Conservation (phyloP, 2,797 vertebrate species). For the Staurois parvus region DNA sequence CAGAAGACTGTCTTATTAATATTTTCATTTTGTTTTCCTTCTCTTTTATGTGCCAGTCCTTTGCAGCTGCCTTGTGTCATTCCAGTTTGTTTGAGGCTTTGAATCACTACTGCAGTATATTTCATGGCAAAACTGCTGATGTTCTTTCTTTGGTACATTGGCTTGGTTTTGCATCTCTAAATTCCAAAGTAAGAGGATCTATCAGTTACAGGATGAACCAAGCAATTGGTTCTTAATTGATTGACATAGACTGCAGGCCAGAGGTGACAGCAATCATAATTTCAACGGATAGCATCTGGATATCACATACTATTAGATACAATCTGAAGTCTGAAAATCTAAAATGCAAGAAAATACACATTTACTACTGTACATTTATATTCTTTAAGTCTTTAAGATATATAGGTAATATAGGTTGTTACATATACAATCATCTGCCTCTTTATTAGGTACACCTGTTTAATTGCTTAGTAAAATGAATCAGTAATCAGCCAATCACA, state of each 20-base stretch:
- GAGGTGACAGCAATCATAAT: background rate
- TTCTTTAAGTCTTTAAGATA: too few species aligned
- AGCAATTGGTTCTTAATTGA: slow-evolving; percentile 1
- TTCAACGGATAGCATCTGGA: background rate
- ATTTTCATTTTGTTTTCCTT: slow-evolving; percentile 55
- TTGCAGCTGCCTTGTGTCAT: slow-evolving; percentile 41
- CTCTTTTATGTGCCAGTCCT: slow-evolving; percentile 47
- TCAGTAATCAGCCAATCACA: too few species aligned
- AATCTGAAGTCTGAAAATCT: background rate
- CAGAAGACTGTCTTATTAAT: slow-evolving; percentile 50
- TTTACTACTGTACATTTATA: background rate
- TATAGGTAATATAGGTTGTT: too few species aligned
- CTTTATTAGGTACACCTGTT: too few species aligned
- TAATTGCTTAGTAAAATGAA: too few species aligned
- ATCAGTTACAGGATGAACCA: background rate
- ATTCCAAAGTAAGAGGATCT: slow-evolving; percentile 21
- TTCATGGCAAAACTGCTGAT: slow-evolving; percentile 28
- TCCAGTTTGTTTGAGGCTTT: slow-evolving; percentile 38
- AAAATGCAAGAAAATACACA: background rate
- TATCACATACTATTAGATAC: background rate
- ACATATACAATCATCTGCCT: too few species aligned
- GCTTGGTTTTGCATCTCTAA: background rate
- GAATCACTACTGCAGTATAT: slow-evolving; percentile 40
- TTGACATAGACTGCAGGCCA: background rate
- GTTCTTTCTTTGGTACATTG: slow-evolving; percentile 14